phyloP scores from a whole-genome alignment of 2,797 vertebrate species.

The Picus viridis region DNA sequence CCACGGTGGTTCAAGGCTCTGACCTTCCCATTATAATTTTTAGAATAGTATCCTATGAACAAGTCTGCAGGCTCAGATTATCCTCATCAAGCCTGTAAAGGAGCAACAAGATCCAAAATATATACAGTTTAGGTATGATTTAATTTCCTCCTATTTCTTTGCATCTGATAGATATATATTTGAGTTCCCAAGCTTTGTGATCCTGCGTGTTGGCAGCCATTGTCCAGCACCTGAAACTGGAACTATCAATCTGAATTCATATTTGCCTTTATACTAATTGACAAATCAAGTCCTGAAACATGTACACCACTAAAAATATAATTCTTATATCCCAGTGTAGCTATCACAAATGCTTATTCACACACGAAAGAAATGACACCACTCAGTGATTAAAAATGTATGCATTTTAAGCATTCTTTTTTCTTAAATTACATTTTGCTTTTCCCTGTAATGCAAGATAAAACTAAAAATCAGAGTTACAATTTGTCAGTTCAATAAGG shows the following conservation, averaged over 20 bases:
- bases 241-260: not conserved
- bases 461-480: slow-evolving; percentile 6
- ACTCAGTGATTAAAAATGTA: not conserved
- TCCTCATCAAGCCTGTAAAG: not conserved
- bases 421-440: not conserved
- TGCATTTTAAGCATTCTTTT: not conserved
- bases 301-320: not conserved
- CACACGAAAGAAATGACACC: not conserved
- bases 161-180: not conserved
- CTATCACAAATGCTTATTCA: not conserved
- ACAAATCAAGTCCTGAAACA: not conserved
- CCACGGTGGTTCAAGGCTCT: not conserved
- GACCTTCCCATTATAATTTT: not conserved
- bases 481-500: not conserved
- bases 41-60: not conserved
- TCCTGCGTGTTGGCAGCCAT: not conserved
- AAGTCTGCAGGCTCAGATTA: not conserved
- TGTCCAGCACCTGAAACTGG: not conserved
- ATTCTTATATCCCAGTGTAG: not conserved
- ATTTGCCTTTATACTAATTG: not conserved
- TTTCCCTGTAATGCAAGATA: not conserved
- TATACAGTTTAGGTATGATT: not conserved
- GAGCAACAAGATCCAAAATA: not conserved
- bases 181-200: not conserved
- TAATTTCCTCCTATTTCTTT: not conserved